Evolutionary conservation across 2,888 invertebrate genomes (phyloP), one percentile per base, ranked within the genome.

Genomic region (Congeria kusceri): DNA sequence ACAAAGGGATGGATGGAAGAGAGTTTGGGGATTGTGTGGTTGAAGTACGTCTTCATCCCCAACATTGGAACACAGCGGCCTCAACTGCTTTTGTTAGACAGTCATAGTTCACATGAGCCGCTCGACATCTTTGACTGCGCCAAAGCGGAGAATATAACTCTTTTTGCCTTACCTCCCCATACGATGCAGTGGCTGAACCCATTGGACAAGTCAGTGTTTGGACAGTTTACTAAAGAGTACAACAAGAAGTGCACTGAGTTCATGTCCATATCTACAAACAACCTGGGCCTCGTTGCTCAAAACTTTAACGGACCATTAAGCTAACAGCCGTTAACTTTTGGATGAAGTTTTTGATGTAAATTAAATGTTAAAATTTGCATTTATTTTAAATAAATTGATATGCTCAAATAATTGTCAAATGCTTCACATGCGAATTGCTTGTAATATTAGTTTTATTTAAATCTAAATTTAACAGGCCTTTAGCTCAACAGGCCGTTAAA

Each of bases 1-100:
- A 23, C 5, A n/a, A 81, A 73, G 9, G 80, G 73, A 0, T 84
- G 75, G 74, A 82, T 84, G 74, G 72, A 76, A 9, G 76, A 81
- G 44, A 44, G 59, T 1, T 56, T 76, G 18, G 76, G 76, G 18
- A 73, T 27, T n/a, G 46, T 46, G 23, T 78, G 77, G 78, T n/a
- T 74, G 57, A 18, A 29, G n/a, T 56, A 68, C 23, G 46, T 62
- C 5, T 81, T 71, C 29, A 56, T 81, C 7, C 20, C 58, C 23
- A 44, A 70, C 56, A 78, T 77, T 63, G 73, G 84, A 15, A 53
- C 68, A 15, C 75, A 67, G 13, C 61, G 77, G 25, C 77, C 80
- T 13, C 80, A 83, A 65, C 49, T 80, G 4, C 56, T 84, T 1
- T 25, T 81, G 18, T 56, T 80, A 39, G 84, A 81, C 59, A 63